phyloP scores from a whole-genome alignment of 2,113 vertebrate species.

The Boleophthalmus pectinirostris region DNA sequence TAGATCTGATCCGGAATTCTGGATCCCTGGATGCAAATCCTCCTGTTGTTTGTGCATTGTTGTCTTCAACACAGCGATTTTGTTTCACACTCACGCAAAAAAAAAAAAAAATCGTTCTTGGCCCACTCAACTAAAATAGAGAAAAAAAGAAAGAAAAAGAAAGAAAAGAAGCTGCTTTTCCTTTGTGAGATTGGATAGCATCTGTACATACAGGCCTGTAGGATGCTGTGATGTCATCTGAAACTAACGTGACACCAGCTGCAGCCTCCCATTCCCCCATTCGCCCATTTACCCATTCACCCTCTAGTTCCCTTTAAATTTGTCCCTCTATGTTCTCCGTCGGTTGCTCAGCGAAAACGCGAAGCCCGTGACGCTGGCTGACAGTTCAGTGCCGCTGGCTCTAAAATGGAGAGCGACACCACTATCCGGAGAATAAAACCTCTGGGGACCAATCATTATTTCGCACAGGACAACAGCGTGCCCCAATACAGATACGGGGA shows the following conservation, averaged over 20 bases:
- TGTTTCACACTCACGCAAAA: too few species aligned
- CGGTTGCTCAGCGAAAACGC: conserved; percentile 4
- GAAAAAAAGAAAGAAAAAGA: too few species aligned
- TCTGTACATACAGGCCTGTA: too few species aligned
- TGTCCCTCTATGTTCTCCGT: conserved; percentile 71
- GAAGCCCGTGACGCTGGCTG: conserved; percentile 33
- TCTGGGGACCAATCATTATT: conserved; percentile 35
- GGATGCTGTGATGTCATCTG: not conserved
- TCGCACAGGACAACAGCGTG: conserved; percentile 19
- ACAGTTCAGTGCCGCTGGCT: conserved; percentile 37
- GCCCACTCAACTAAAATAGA: too few species aligned
- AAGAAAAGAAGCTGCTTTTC: too few species aligned
- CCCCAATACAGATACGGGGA: conserved; percentile 29
- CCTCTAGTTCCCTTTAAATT: conserved; percentile 25
- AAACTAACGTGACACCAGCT: too few species aligned
- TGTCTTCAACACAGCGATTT: too few species aligned
- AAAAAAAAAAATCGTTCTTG: too few species aligned
- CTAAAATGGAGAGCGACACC: conserved; percentile 78
- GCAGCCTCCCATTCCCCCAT: not conserved
- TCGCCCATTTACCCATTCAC: not conserved
- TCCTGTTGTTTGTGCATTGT: too few species aligned
- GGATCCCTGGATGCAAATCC: too few species aligned
- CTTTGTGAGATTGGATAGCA: too few species aligned
- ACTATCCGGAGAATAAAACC: conserved; percentile 72
- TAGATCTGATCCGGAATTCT: too few species aligned